Percentiles rank a stretch among this genome's conserved stretches.
Conservation (phyloP, 2,888 invertebrate genomes). For the Serripes groenlandicus region DNA sequence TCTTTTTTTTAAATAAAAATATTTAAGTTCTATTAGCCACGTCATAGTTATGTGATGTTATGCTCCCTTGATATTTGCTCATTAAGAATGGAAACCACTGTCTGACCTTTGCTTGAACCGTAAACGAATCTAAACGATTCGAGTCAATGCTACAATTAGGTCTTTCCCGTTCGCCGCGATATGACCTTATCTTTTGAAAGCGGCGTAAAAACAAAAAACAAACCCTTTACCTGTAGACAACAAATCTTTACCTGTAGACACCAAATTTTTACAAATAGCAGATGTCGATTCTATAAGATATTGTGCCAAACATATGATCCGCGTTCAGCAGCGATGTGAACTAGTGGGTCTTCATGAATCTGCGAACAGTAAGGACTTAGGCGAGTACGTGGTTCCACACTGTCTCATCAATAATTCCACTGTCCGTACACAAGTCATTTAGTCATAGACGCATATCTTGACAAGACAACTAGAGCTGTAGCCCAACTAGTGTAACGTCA, state of each 20-base stretch:
- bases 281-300: too few relatives aligned
- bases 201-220: too few relatives aligned
- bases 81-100: neutral
- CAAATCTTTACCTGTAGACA: too few relatives aligned
- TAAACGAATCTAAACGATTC: neutral
- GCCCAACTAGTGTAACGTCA: too few relatives aligned
- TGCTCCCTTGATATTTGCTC: conserved; percentile 77
- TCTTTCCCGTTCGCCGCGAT: neutral
- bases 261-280: too few relatives aligned
- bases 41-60: conserved; percentile 72
- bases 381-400: neutral
- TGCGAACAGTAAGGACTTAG: too few relatives aligned
- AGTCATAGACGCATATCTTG: neutral
- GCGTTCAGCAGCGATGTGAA: too few relatives aligned
- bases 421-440: neutral
- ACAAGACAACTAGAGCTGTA: neutral
- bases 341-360: too few relatives aligned
- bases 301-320: too few relatives aligned
- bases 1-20: neutral
- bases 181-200: too few relatives aligned
- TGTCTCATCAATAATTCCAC: neutral
- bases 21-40: conserved; percentile 67
- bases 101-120: neutral
- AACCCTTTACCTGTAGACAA: too few relatives aligned
- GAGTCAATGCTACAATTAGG: neutral